These are phyloP conservation scores for Drosophila pandora DNA, from an alignment of 1,140 invertebrate species.

Conservation along the genomic window DNA sequence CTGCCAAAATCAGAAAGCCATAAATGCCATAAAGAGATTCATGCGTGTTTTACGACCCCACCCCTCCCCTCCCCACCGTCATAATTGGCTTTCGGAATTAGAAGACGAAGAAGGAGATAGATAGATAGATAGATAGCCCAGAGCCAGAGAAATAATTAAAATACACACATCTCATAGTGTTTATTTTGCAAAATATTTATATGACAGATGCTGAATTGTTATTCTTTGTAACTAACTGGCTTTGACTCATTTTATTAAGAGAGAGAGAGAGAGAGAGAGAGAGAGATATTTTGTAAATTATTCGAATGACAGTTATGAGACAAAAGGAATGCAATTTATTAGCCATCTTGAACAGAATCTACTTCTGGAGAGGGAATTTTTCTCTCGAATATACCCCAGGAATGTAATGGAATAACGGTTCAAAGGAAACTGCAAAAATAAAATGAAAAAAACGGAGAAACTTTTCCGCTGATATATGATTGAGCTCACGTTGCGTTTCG, in stretches of 20 bases:
- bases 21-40: conserved; percentile 1
- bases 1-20: not conserved
- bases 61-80: not conserved
- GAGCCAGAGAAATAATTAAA: not conserved
- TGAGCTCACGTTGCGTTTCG: conserved; percentile 34
- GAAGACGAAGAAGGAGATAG: not conserved
- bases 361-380: not conserved
- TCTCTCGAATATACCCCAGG: not conserved
- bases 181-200: not conserved
- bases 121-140: not conserved
- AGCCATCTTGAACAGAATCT: not conserved
- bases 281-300: too few relatives aligned
- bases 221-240: too few relatives aligned
- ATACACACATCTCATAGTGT: not conserved
- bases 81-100: not conserved
- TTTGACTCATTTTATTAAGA: too few relatives aligned
- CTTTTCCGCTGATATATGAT: conserved; percentile 25
- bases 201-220: not conserved
- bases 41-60: not conserved
- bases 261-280: too few relatives aligned
- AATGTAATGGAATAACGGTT: conserved; percentile 15
- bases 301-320: too few relatives aligned
- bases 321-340: too few relatives aligned
- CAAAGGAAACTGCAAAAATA: not conserved
- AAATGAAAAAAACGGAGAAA: conserved; percentile 20